phyloP scores from a whole-genome alignment of 2,888 invertebrate genomes.

The Athalia circularis region DNA sequence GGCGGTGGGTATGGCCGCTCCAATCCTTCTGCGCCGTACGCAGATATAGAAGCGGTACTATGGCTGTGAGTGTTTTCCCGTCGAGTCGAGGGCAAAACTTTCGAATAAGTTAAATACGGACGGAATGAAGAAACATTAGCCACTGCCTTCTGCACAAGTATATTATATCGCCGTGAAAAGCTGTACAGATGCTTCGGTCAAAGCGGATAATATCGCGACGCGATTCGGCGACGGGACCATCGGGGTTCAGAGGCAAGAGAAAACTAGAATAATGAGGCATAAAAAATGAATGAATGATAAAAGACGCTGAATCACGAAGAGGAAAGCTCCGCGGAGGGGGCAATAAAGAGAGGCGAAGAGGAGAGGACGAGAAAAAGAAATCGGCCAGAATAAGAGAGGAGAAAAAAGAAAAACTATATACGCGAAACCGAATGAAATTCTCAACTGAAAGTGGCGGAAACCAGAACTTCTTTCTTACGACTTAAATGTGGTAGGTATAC shows the following conservation, averaged over 20 bases:
- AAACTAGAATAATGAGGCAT: neutral
- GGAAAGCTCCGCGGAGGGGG: slow-evolving; percentile 20
- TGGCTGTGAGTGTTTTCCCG: slow-evolving; percentile 59
- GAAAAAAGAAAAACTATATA: slow-evolving; percentile 22
- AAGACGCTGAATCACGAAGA: neutral
- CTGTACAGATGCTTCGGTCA: slow-evolving; percentile 47
- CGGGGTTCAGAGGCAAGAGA: neutral
- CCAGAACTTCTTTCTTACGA: slow-evolving; percentile 41
- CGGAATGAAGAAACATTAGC: slow-evolving; percentile 66
- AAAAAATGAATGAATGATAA: neutral
- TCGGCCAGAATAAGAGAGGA: too few species aligned
- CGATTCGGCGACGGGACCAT: too few species aligned
- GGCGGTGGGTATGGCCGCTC: too few species aligned
- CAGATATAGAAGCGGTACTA: slow-evolving; percentile 48
- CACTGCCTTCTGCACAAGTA: slow-evolving; percentile 51
- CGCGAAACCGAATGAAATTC: slow-evolving; percentile 36
- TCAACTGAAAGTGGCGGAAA: slow-evolving; percentile 50
- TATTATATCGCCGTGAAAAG: too few species aligned
- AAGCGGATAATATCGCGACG: slow-evolving; percentile 45
- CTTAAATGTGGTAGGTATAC: slow-evolving; percentile 1
- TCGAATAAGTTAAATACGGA: slow-evolving; percentile 69
- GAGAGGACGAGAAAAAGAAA: slow-evolving; percentile 11
- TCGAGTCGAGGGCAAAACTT: slow-evolving; percentile 69
- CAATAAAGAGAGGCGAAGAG: slow-evolving; percentile 16
- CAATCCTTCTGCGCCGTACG: neutral